Percentiles rank a stretch among this genome's conserved stretches.
Conservation (phyloP, 1,140 invertebrate species). For the Drosophila burlai region DNA sequence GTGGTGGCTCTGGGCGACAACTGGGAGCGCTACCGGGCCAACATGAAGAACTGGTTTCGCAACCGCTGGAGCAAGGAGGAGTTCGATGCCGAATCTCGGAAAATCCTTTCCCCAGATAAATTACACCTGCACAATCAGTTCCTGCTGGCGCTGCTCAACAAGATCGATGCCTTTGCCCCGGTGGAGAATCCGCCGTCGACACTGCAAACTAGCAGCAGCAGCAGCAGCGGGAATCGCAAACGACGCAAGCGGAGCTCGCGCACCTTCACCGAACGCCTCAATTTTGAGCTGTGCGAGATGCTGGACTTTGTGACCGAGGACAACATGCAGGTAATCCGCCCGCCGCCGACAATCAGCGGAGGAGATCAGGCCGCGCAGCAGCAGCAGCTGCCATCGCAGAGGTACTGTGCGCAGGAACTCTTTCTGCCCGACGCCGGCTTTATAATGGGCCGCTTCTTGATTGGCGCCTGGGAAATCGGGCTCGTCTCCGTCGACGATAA, state of each 20-base stretch:
- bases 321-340: slow-evolving; percentile 73
- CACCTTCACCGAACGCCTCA: slow-evolving; percentile 88
- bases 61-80: slow-evolving; percentile 92
- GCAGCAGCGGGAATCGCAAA: slow-evolving; percentile 76
- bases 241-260: slow-evolving; percentile 87
- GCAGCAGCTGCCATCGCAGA: slow-evolving; percentile 74
- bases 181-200: slow-evolving; percentile 72
- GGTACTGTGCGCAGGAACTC: slow-evolving; percentile 88
- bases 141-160: slow-evolving; percentile 91
- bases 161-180: slow-evolving; percentile 89
- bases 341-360: slow-evolving; percentile 47
- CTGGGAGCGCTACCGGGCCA: slow-evolving; percentile 88
- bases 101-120: slow-evolving; percentile 89
- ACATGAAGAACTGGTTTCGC: slow-evolving; percentile 91
- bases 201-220: slow-evolving; percentile 54
- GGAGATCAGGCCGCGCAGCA: slow-evolving; percentile 64
- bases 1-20: slow-evolving; percentile 88
- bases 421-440: slow-evolving; percentile 91
- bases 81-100: slow-evolving; percentile 91
- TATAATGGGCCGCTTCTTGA: slow-evolving; percentile 91
- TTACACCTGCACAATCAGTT: slow-evolving; percentile 94
- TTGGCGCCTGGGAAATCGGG: slow-evolving; percentile 93
- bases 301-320: slow-evolving; percentile 86
- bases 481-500: slow-evolving; percentile 92
- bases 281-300: slow-evolving; percentile 88